Evolutionary conservation across 2,888 invertebrate genomes (phyloP), one percentile per base, ranked within the genome.

Genomic region (Orchesella flavescens): DNA sequence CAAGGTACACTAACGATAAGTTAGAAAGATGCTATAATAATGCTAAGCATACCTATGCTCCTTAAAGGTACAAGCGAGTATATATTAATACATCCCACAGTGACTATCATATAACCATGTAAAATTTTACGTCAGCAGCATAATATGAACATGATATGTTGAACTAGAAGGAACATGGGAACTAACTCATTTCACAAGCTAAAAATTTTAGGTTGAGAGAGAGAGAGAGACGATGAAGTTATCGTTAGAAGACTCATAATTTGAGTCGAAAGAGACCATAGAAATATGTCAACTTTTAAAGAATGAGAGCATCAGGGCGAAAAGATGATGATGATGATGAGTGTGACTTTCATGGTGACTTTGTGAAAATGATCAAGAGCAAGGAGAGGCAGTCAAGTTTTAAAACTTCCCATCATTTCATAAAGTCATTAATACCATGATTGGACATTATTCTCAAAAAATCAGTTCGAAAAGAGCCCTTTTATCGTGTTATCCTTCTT

Each of bases 51-150:
- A 19, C n/a, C 23, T 61, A 59, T 19, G 21, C 68, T 59, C 59
- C 19, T 57, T 66, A 17, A 44, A 34, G n/a, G 17, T 53, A 46
- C 1, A 15, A 21, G 13, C 55, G 57, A 61, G 74, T 74, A 74
- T 65, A 76, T 68, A 55, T 55, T 23, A 12, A 69, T 55, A 57
- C n/a, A 72, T 79, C 79, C 79, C 72, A 55, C 13, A 53, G 79
- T 49, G 79, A 72, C 79, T 79, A 79, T 79, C 79, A 72, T 17
- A 72, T 79, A 72, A 79, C 79, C 63, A 61, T 68, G 59, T 69
- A 69, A 61, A 78, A 59, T 78, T 19, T 78, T 69, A 69, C 57
- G 68, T 68, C 76, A 76, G 19, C 46, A 53, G 9, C 68, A 53
- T n/a, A n/a, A n/a, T n/a, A n/a, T 76, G 76, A 76, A 76, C 76